These are phyloP conservation scores for Drosophila antonietae DNA, from an alignment of 2,888 invertebrate genomes.

Conservation along the genomic window DNA sequence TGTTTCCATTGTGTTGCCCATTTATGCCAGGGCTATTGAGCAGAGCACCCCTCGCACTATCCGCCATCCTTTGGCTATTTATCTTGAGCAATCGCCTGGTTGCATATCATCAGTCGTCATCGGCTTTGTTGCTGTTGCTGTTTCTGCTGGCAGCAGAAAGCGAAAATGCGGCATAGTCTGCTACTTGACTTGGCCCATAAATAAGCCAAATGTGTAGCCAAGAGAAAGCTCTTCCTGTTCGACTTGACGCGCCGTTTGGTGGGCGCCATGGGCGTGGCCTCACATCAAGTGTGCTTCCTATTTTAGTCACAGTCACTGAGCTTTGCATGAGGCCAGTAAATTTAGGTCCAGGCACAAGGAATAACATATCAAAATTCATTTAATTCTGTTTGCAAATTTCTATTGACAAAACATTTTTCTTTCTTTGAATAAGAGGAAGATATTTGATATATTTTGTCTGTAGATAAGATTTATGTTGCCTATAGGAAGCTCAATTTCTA, in stretches of 20 bases:
- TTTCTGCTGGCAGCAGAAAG: constrained; percentile 25
- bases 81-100: constrained; percentile 61
- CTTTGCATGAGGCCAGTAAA: constrained; percentile 20
- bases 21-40: constrained; percentile 40
- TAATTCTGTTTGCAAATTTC: neutral
- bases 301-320: constrained; percentile 36
- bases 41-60: constrained; percentile 14
- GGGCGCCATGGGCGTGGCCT: constrained; percentile 39
- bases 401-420: neutral
- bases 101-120: constrained; percentile 76
- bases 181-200: constrained; percentile 48
- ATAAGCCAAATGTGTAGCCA: constrained; percentile 33
- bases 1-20: constrained; percentile 54
- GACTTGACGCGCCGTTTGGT: constrained; percentile 31
- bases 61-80: constrained; percentile 55
- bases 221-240: constrained; percentile 27
- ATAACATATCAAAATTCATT: neutral
- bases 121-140: constrained; percentile 53
- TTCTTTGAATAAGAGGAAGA: neutral
- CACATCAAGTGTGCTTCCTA: constrained; percentile 31
- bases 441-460: neutral
- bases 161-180: constrained; percentile 40
- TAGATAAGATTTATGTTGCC: no score
- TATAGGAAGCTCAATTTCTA: no score
- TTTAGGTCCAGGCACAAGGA: neutral